Evolutionary conservation across 2,888 invertebrate genomes (phyloP).

Genomic region (Hecatera dysodea): DNA sequence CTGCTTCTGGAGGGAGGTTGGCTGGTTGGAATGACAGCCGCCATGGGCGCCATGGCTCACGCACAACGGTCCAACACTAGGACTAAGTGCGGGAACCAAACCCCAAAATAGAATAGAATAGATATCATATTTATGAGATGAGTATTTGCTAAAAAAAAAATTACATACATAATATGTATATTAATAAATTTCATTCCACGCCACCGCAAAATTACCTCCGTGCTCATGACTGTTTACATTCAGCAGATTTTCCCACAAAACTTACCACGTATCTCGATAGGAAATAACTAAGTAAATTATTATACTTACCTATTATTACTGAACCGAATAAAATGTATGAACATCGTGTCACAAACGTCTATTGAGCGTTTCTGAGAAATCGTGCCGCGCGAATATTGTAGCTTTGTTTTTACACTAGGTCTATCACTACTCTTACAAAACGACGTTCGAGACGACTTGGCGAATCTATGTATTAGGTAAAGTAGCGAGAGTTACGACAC

Average conservation of each 20-base stretch:
- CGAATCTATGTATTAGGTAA: background rate
- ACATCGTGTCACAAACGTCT: background rate
- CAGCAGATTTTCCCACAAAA: background rate
- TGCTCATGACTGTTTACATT: background rate
- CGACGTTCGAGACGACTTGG: background rate
- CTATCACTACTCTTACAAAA: conserved; percentile 4
- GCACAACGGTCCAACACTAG: too few species aligned
- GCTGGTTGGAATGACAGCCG: too few species aligned
- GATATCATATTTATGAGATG: too few species aligned
- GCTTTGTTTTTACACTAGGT: conserved; percentile 24
- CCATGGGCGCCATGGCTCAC: too few species aligned
- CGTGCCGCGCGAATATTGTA: conserved; percentile 40
- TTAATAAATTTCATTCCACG: too few species aligned
- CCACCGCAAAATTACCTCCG: too few species aligned
- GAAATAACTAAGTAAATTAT: background rate
- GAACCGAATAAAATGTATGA: conserved; percentile 16
- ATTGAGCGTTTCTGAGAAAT: conserved; percentile 24
- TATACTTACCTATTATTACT: too few species aligned
- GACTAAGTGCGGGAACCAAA: too few species aligned
- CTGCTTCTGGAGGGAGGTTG: too few species aligned
- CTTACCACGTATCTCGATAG: background rate
- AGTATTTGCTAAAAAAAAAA: too few species aligned
- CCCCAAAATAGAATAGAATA: too few species aligned
- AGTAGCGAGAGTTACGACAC: conserved; percentile 31
- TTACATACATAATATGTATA: too few species aligned